These are phyloP conservation scores for Brachypteracias leptosomus DNA, from an alignment of 2,113 vertebrate genomes.

Conservation along the genomic window DNA sequence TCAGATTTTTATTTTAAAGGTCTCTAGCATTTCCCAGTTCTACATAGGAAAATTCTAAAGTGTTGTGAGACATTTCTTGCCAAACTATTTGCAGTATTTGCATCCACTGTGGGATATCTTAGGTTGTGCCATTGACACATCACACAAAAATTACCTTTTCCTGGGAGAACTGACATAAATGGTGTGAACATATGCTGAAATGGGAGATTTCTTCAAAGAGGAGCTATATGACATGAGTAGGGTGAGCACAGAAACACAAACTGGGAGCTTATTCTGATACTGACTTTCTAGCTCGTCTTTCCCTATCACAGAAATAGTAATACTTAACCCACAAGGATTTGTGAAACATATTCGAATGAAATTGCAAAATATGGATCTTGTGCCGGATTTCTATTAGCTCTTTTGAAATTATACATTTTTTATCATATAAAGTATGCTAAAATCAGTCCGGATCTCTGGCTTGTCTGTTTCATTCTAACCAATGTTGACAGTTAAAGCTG, in stretches of 20 bases:
- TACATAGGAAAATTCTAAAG: not conserved
- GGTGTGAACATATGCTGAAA: not conserved
- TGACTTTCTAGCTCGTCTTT: not conserved
- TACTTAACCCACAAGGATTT: not conserved
- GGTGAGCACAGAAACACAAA: not conserved
- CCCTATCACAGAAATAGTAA: not conserved
- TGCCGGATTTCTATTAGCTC: slow-evolving; percentile 10
- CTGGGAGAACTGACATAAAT: not conserved
- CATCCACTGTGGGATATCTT: not conserved
- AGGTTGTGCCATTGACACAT: not conserved
- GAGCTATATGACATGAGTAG: not conserved
- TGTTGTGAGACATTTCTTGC: not conserved
- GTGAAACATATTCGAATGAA: not conserved
- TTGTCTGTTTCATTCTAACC: slow-evolving; percentile 18
- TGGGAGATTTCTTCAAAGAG: not conserved
- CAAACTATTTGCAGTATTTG: not conserved
- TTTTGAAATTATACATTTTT: slow-evolving; percentile 13
- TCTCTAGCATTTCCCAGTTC: not conserved
- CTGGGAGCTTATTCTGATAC: not conserved
- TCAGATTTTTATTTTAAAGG: not conserved
- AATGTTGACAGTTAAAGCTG: not conserved
- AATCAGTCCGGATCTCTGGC: not conserved
- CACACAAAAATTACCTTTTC: not conserved
- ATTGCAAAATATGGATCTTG: not conserved
- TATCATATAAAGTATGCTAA: not conserved